Evolutionary conservation across 2,888 invertebrate genomes (phyloP).

Genomic region (Amblyjoppa proteus): DNA sequence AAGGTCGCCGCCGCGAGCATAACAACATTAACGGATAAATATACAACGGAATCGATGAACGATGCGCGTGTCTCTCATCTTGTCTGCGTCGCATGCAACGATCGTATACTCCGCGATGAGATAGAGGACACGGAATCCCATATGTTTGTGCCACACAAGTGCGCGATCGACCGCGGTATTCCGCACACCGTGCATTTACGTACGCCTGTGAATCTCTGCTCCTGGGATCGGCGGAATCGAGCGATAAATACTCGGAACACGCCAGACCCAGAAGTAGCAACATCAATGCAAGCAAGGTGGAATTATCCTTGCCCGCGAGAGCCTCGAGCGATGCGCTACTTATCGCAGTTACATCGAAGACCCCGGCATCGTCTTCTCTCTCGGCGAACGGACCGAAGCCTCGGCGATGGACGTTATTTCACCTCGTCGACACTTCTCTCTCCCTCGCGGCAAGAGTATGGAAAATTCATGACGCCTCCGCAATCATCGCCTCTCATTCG

Average conservation of each 20-base stretch:
- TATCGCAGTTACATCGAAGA: slow-evolving; percentile 66
- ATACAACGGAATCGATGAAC: slow-evolving; percentile 60
- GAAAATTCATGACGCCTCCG: slow-evolving; percentile 64
- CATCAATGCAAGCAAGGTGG: slow-evolving; percentile 54
- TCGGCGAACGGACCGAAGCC: slow-evolving; percentile 22
- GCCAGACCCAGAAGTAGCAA: slow-evolving; percentile 49
- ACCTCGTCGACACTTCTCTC: slow-evolving; percentile 56
- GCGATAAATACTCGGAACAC: slow-evolving; percentile 66
- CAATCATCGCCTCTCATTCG: slow-evolving; percentile 64
- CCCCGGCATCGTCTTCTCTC: slow-evolving; percentile 28
- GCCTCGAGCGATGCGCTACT: slow-evolving; percentile 60
- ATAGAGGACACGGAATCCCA: slow-evolving; percentile 16
- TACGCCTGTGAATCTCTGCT: slow-evolving; percentile 8
- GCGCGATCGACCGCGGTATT: not conserved
- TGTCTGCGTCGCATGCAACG: slow-evolving; percentile 37
- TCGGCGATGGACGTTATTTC: slow-evolving; percentile 61
- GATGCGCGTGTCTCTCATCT: slow-evolving; percentile 57
- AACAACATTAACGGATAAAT: slow-evolving; percentile 57
- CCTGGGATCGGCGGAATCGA: slow-evolving; percentile 56
- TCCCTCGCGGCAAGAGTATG: slow-evolving; percentile 16
- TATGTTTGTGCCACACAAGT: not conserved
- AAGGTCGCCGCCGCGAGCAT: slow-evolving; percentile 59
- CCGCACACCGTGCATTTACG: not conserved
- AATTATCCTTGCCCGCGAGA: slow-evolving; percentile 52
- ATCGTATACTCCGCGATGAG: slow-evolving; percentile 26